phyloP scores from a whole-genome alignment of 2,888 invertebrate genomes.

The Acronicta psi region DNA sequence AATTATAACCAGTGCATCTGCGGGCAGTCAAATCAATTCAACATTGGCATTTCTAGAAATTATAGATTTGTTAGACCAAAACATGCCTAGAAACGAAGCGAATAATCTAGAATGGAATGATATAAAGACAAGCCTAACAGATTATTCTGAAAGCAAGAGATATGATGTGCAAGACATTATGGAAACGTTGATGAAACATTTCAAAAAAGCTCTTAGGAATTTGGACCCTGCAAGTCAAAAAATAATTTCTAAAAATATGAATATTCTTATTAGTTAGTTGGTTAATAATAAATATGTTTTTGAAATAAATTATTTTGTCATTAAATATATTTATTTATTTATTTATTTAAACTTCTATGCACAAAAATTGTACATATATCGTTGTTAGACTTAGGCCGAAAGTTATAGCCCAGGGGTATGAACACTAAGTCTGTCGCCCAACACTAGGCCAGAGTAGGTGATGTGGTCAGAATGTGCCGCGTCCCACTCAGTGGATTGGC shows the following conservation, averaged over 20 bases:
- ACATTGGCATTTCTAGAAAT: constrained; percentile 65
- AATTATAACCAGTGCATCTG: constrained; percentile 27
- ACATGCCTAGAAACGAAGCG: constrained; percentile 48
- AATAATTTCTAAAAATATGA: constrained; percentile 31
- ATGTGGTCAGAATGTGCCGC: too few species aligned
- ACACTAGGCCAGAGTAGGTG: too few species aligned
- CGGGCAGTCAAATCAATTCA: constrained; percentile 43
- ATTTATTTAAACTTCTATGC: too few species aligned
- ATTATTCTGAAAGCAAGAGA: constrained; percentile 52
- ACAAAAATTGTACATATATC: too few species aligned
- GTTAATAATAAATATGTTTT: constrained; percentile 1
- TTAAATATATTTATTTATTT: too few species aligned
- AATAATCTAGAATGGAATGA: constrained; percentile 56
- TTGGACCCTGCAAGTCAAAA: constrained; percentile 11
- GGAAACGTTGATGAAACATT: constrained; percentile 29
- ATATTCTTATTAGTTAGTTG: constrained; percentile 9
- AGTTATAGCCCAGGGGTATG: too few species aligned
- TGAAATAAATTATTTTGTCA: background rate
- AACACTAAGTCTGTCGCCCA: too few species aligned
- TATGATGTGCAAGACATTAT: constrained; percentile 50
- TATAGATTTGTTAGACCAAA: constrained; percentile 57
- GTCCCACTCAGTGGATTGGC: too few species aligned
- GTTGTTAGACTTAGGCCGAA: too few species aligned
- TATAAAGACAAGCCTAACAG: constrained; percentile 44
- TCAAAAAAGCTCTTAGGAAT: constrained; percentile 15